phyloP scores from a whole-genome alignment of 2,113 vertebrate genomes.

The Pungitius pungitius region DNA sequence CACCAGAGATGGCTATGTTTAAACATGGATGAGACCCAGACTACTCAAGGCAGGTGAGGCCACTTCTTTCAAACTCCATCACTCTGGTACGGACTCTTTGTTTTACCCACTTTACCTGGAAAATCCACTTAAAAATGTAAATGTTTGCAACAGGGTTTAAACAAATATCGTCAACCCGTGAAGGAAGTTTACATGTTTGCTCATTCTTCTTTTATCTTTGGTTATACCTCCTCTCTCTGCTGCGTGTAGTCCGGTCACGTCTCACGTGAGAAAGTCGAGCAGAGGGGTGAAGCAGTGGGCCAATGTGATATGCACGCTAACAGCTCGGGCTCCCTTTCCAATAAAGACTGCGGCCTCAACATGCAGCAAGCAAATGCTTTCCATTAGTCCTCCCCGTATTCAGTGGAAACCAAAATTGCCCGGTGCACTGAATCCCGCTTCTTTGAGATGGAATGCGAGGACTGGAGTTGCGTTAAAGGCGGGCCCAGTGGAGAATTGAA shows the following conservation, averaged over 20 bases:
- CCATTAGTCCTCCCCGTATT: conserved; percentile 10
- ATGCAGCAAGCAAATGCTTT: conserved; percentile 25
- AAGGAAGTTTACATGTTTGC: background rate
- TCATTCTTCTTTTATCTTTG: background rate
- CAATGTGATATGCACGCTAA: conserved; percentile 43
- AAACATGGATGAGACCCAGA: background rate
- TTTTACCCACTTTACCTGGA: background rate
- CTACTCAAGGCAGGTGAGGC: background rate
- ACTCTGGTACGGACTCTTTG: background rate
- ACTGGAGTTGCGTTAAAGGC: conserved; percentile 35
- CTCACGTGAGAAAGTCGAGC: conserved; percentile 13
- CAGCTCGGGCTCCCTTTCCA: conserved; percentile 12
- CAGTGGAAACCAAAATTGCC: conserved; percentile 1
- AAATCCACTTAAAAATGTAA: background rate
- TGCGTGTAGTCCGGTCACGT: conserved; percentile 37
- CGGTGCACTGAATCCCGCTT: conserved; percentile 19
- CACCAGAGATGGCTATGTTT: background rate
- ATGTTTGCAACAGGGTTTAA: background rate
- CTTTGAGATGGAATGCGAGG: conserved; percentile 43
- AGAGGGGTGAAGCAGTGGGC: conserved; percentile 27
- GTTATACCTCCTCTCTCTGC: conserved; percentile 3
- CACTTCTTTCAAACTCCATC: background rate
- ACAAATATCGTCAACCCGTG: background rate
- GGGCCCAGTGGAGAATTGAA: conserved; percentile 29
- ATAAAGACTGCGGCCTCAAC: conserved; percentile 32